Percentiles rank a stretch among this genome's conserved stretches.
These are phyloP conservation scores for Trichechus manatus DNA, from an alignment of 2,113 vertebrate species.

Conservation along the genomic window DNA sequence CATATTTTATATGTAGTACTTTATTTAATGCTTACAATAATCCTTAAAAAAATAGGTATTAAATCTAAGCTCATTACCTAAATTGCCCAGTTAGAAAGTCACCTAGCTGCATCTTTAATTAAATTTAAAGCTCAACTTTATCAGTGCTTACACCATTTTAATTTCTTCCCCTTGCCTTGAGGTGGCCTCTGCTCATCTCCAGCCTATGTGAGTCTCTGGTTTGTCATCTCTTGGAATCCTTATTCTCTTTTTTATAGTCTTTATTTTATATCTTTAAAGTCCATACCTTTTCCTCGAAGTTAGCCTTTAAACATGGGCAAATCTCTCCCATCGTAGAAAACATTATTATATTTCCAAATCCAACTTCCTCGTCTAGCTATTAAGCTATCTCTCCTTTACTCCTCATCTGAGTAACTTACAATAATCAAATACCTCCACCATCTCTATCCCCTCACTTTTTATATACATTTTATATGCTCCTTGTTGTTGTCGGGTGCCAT, in stretches of 20 bases:
- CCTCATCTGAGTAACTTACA: neutral
- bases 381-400: neutral
- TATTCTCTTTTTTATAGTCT: neutral
- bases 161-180: neutral
- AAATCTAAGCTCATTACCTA: neutral
- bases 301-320: too few species aligned
- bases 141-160: neutral
- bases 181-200: neutral
- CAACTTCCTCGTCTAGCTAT: too few species aligned
- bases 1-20: neutral
- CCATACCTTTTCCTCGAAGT: neutral
- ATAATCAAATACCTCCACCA: fast-evolving
- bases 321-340: neutral
- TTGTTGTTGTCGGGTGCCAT: neutral
- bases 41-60: neutral
- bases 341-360: too few species aligned
- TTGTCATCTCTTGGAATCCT: too few species aligned
- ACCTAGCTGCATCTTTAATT: neutral
- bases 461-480: neutral
- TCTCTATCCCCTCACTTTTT: too few species aligned
- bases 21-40: neutral
- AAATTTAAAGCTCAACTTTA: neutral
- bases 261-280: neutral
- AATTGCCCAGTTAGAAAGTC: neutral
- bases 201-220: neutral